Percentiles rank a stretch among this genome's conserved stretches.
Conservation (phyloP, 2,888 invertebrate species). For the Stenodema calcarata region DNA sequence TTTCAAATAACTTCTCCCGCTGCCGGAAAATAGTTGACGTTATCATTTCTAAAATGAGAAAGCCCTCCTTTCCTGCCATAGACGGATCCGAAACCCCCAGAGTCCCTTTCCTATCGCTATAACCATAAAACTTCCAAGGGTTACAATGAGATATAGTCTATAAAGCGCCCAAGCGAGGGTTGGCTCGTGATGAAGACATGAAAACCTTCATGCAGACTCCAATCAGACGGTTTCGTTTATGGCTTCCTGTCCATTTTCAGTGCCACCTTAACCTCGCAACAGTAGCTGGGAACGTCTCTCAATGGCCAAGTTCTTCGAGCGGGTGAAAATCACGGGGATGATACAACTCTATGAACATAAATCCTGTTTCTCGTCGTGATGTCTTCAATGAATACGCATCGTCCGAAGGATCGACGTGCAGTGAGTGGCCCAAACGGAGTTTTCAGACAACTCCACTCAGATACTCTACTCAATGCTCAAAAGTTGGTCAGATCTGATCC, state of each 20-base stretch:
- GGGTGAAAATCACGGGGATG: background rate
- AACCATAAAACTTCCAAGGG: conserved; percentile 34
- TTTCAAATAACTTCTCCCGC: conserved; percentile 22
- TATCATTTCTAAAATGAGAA: conserved; percentile 36
- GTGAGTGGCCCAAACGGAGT: too few relatives aligned
- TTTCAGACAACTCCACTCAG: too few relatives aligned
- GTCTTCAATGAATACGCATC: too few relatives aligned
- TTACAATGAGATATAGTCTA: conserved; percentile 34
- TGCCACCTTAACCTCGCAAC: background rate
- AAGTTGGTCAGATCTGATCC: too few relatives aligned
- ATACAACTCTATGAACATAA: too few relatives aligned
- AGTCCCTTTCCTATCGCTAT: conserved; percentile 4
- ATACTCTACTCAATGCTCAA: too few relatives aligned
- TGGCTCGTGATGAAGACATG: conserved; percentile 26
- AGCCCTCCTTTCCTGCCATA: background rate
- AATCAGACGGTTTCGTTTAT: conserved; percentile 29
- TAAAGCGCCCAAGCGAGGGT: conserved; percentile 14
- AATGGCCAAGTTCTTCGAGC: background rate
- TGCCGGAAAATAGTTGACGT: conserved; percentile 21
- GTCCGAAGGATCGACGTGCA: too few relatives aligned
- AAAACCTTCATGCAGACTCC: conserved; percentile 12
- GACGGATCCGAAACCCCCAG: background rate
- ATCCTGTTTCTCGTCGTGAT: too few relatives aligned
- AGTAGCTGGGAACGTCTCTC: conserved; percentile 1
- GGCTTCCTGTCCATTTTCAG: conserved; percentile 19